Evolutionary conservation across 1,140 invertebrate species (phyloP), one percentile per base, ranked within the genome.

Genomic region (Drosophila ananassae): DNA sequence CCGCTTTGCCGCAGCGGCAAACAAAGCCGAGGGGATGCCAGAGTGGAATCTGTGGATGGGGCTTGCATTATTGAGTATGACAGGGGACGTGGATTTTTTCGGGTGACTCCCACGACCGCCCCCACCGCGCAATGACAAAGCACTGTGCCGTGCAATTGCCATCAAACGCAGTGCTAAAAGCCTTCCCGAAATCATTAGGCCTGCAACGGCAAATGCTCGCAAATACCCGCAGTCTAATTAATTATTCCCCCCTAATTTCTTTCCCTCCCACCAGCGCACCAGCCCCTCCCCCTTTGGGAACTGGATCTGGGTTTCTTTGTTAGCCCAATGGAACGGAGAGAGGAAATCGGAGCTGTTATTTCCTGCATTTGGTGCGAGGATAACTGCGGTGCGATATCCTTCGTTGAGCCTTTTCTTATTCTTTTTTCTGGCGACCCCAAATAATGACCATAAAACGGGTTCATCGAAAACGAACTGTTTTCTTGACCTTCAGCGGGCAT

Each of bases 401-500:
- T 10, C 48, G 41, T 8, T 46, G 37, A 21, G 17, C 10, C 13
- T 32, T 22, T 51, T 21, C 41, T 17, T 47, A 24, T 21, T 21
- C 44, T 53, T 57, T 48, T 66, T 17, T 3, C 41, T 0, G 9
- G 9, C 41, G 41, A 17, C 41, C 47, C 48, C 60, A 57, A 32
- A 58, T 53, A 74, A 66, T 75, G 64, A 60, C 71, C 72, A 69
- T 56, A 77, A 85, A 84, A 77, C 73, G 68, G 68, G 82, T 79
- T 79, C 77, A 64, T 72, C 69, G 79, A 81, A 57, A 73, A 54
- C 55, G 77, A 78, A 52, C 60, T 68, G 77, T 78, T 85, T 47
- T 58, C 63, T 89, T 89, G 83, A 89, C 83, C 83, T 89, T 89
- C 79, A 64, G 58, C 61, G 50, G 75, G 63, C 83, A 89, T 89